A percentile compares a stretch with the other conserved stretches of the same genome.
phyloP scores from a whole-genome alignment of 2,797 vertebrate species.

The Triplophysa bombifrons region DNA sequence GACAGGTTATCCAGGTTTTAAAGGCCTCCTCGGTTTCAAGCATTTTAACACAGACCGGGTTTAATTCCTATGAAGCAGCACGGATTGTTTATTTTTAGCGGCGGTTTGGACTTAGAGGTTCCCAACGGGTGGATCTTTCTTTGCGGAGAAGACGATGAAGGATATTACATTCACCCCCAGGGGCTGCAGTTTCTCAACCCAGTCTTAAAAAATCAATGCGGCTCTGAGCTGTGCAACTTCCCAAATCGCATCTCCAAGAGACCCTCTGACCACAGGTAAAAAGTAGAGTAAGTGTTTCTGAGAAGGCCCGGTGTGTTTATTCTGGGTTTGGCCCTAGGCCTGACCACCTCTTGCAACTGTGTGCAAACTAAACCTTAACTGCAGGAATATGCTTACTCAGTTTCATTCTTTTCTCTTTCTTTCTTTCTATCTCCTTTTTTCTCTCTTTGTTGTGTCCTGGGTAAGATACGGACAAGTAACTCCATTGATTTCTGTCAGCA shows the following conservation, averaged over 20 bases:
- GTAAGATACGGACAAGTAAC: conserved; percentile 53
- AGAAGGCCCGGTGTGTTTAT: conserved; percentile 29
- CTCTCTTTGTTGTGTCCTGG: conserved; percentile 35
- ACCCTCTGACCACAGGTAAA: conserved; percentile 21
- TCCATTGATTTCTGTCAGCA: conserved; percentile 62
- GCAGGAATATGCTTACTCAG: conserved; percentile 35
- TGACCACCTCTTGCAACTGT: conserved; percentile 52
- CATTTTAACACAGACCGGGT: neutral
- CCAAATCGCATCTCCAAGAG: conserved; percentile 13
- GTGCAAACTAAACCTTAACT: conserved; percentile 44
- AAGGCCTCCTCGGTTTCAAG: neutral
- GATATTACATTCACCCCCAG: conserved; percentile 30
- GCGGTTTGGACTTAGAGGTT: neutral
- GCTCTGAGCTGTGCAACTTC: conserved; percentile 29
- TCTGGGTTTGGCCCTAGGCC: conserved; percentile 61
- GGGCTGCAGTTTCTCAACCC: conserved; percentile 22
- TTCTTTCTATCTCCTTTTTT: conserved; percentile 9
- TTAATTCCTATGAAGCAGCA: conserved; percentile 2
- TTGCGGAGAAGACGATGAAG: neutral
- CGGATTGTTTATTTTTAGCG: neutral
- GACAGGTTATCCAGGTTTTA: neutral
- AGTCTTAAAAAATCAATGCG: conserved; percentile 26
- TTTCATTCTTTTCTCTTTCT: conserved; percentile 2
- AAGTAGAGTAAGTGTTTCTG: conserved; percentile 9
- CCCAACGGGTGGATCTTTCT: conserved; percentile 8